Base-by-base conservation (phyloP, 2,797 vertebrate genomes). In the Pseudomugil tenellus region DNA sequence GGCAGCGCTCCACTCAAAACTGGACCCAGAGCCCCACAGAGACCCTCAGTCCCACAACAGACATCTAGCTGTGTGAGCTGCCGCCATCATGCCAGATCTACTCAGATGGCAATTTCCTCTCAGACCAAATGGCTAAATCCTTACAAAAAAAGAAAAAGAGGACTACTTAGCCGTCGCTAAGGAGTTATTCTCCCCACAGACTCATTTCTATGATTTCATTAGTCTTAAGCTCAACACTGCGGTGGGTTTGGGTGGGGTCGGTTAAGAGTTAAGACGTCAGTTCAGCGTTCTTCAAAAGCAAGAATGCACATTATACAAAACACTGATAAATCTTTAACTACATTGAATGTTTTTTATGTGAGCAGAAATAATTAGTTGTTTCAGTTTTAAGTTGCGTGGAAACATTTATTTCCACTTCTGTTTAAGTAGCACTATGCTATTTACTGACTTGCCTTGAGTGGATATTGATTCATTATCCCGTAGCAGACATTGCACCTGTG, bases 21-120 rank as follows among this genome's bases (percentile, higher is more conserved):
- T 59, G 76, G 60, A 71, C 54, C 67, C 21, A 77, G 54, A 74
- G 71, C 32, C 72, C 68, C 84, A 81, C 80, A 87, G 84, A 90
- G 81, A 72, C 69, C 74, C 79, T 75, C 86, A 84, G 76, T 88
- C 75, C 72, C 64, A 79, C 74, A 76, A 91, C 87, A 92, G 78
- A 84, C 64, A 67, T 67, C 32, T 54, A 76, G 79, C 80, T 87
- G 83, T 89, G 87, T 49, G 77, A 79, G 72, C 60, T 43, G 55
- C 71, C 53, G 76, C 34, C 72, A 37, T 31, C 55, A 68, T 54
- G 60, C 23, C 72, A 82, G 63, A 80, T 79, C 64, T 46, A 59
- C 70, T 84, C 74, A 35, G 32, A 23, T 68, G 13, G 69, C 77
- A 72, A 87, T 84, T 89, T 92, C 89, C 87, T 87, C 67, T 76